These are phyloP conservation scores for Ursus arctos DNA, from an alignment of 2,113 vertebrate genomes.

Conservation along the genomic window DNA sequence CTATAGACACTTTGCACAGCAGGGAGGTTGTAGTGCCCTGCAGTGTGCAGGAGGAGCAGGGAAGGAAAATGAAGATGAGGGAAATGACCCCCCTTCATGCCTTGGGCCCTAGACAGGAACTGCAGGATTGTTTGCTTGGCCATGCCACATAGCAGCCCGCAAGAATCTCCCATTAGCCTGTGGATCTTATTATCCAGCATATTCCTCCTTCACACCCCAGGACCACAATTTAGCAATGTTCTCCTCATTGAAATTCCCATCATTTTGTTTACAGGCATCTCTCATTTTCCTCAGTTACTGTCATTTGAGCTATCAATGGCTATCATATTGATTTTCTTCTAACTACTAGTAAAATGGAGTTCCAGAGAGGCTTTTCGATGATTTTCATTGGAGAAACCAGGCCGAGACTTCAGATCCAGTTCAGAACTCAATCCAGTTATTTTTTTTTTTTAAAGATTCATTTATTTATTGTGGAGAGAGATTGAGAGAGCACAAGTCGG, in stretches of 20 bases:
- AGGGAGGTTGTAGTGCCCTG: neutral
- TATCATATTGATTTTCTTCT: neutral
- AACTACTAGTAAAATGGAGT: neutral
- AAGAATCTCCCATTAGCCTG: neutral
- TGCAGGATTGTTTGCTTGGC: neutral
- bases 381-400: neutral
- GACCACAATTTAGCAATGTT: neutral
- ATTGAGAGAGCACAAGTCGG: neutral
- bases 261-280: neutral
- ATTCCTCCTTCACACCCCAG: neutral
- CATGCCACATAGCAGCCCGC: neutral
- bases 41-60: neutral
- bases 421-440: neutral
- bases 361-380: neutral
- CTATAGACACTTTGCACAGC: conserved; percentile 18
- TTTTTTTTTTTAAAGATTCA: neutral
- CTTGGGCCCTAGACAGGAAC: neutral
- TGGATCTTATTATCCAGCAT: neutral
- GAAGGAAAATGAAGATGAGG: neutral
- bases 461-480: neutral
- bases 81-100: neutral
- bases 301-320: neutral
- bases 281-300: neutral
- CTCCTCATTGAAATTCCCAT: neutral
- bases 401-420: neutral